phyloP scores from a whole-genome alignment of 2,113 vertebrate species.

The Sebastes fasciatus region DNA sequence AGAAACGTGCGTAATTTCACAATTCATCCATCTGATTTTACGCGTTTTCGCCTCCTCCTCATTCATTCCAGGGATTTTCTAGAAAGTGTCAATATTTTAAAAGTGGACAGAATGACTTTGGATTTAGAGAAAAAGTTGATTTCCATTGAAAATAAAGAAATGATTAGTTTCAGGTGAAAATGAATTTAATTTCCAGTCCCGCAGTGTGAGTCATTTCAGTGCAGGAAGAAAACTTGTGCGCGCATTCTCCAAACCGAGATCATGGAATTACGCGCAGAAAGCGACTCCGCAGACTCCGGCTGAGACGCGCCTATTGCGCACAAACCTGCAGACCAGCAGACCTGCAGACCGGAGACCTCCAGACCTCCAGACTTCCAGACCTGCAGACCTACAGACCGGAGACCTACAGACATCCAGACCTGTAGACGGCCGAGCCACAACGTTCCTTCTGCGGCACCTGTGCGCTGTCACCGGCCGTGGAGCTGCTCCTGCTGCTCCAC shows the following conservation, averaged over 20 bases:
- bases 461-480: slow-evolving; percentile 1
- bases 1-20: slow-evolving; percentile 11
- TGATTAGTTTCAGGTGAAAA: not conserved
- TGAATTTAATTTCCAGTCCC: not conserved
- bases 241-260: not conserved
- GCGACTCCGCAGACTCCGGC: not conserved
- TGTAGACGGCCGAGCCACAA: not conserved
- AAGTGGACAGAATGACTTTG: not conserved
- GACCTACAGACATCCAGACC: too few relatives aligned
- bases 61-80: not conserved
- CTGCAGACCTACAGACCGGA: too few relatives aligned
- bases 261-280: not conserved
- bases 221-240: not conserved
- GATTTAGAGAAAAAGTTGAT: not conserved
- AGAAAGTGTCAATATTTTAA: not conserved
- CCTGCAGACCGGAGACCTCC: too few relatives aligned
- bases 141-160: not conserved
- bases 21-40: not conserved
- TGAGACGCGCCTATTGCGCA: slow-evolving; percentile 33
- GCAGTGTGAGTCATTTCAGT: slow-evolving; percentile 28
- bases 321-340: not conserved
- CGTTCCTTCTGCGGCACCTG: slow-evolving; percentile 54
- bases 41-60: not conserved
- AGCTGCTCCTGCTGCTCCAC: slow-evolving; percentile 23
- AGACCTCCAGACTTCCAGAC: too few relatives aligned